Conservation (phyloP, 2,888 invertebrate genomes). For the Macrophya alboannulata region DNA sequence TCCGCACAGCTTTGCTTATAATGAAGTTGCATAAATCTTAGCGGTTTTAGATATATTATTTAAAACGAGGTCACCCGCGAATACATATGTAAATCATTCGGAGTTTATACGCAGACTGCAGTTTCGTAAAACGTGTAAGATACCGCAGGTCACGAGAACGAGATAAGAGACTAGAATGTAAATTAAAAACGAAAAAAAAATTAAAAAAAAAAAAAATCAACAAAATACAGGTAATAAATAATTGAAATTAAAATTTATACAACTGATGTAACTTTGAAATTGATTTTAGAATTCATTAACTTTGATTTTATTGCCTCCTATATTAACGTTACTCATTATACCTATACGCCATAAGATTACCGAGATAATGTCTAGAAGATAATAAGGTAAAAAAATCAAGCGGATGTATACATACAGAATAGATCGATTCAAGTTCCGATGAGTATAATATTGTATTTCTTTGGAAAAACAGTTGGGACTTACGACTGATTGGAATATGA, state of each 20-base stretch:
- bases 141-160: background rate
- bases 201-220: background rate
- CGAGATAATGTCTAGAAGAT: background rate
- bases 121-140: constrained; percentile 17
- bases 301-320: background rate
- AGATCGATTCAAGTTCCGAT: constrained; percentile 17
- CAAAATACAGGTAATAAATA: background rate
- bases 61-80: constrained; percentile 1
- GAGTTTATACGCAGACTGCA: background rate
- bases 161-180: constrained; percentile 28
- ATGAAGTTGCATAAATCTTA: background rate
- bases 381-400: constrained; percentile 19
- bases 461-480: constrained; percentile 16
- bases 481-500: constrained; percentile 24
- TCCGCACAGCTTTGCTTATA: background rate
- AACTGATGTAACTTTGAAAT: background rate
- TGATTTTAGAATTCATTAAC: constrained; percentile 10
- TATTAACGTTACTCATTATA: background rate
- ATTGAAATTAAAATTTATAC: constrained; percentile 19
- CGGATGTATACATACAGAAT: constrained; percentile 7
- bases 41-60: constrained; percentile 8
- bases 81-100: background rate
- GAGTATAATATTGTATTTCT: background rate
- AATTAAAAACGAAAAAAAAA: background rate
- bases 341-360: background rate